phyloP scores from a whole-genome alignment of 2,888 invertebrate genomes.

The Tryphoninae sp. region DNA sequence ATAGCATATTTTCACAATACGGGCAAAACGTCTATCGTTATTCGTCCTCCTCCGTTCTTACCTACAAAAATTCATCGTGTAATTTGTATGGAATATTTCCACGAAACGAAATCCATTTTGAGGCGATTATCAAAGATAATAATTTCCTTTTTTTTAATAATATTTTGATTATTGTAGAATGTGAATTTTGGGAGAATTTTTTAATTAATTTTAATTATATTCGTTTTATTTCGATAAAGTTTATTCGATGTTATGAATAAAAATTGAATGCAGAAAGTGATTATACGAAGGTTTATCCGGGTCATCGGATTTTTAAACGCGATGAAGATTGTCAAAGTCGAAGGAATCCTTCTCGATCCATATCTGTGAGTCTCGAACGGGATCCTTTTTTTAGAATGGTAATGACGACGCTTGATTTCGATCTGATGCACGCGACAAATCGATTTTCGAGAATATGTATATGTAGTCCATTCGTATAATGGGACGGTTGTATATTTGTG shows the following conservation, averaged over 20 bases:
- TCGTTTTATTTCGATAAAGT: too few relatives aligned
- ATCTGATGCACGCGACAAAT: constrained; percentile 38
- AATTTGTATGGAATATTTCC: background rate
- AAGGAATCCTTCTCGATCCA: background rate
- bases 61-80: background rate
- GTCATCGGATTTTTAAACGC: too few relatives aligned
- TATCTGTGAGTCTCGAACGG: background rate
- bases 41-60: background rate
- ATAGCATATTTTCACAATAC: constrained; percentile 33
- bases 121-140: too few relatives aligned
- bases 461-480: constrained; percentile 44
- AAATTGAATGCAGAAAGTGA: too few relatives aligned
- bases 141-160: too few relatives aligned
- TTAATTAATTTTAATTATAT: too few relatives aligned
- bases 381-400: constrained; percentile 2
- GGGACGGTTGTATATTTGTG: constrained; percentile 19
- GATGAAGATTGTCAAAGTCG: background rate
- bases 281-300: too few relatives aligned
- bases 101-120: background rate
- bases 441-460: constrained; percentile 15
- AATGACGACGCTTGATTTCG: constrained; percentile 22
- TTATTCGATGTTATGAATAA: too few relatives aligned
- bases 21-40: background rate
- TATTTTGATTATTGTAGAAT: too few relatives aligned
- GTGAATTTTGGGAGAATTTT: too few relatives aligned